Evolutionary conservation across 2,888 invertebrate species (phyloP), one percentile per base, ranked within the genome.

Genomic region (Agrotis exclamationis): DNA sequence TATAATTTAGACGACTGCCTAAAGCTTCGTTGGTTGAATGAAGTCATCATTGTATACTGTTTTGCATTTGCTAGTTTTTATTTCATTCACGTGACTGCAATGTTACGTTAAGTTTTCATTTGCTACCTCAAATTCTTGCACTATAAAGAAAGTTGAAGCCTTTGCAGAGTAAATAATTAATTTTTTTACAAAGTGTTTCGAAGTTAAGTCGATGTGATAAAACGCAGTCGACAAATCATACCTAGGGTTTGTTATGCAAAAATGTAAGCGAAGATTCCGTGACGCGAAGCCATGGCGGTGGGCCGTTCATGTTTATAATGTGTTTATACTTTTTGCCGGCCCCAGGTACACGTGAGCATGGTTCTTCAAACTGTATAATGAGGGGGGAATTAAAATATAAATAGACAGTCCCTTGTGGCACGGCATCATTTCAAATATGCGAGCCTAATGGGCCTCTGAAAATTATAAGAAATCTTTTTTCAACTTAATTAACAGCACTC

Each of bases 1-100:
- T 93, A 94, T 96, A 96, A 96, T 96, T 94, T 95, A 96, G 95
- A 95, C 94, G 94, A 93, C 91, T 95, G 95, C 95, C 95, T 91
- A 94, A 94, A 96, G 95, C 94, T 90, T 88, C 89, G 86, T 86
- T 87, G 89, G 85, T 85, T 85, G 91, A 94, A 96, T 96, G 94
- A 96, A 96, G 96, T 95, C 96, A 95, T 96, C 94, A 90, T 66
- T 83, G 70, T 85, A 80, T 80, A 85, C 56, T 71, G 70, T 74
- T 83, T 83, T 79, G 67, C 79, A 80, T 82, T 76, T 33, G 76
- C 74, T 79, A 80, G 83, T 76, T 80, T 76, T 79, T 70, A 76
- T 74, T 78, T 74, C 62, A 67, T 77, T 72, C 68, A 79, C 65
- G 70, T 69, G 22, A 60, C 54, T 58, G 63, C 44, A 65, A 70